These are phyloP conservation scores for Carpatolechia fugitivella DNA, from an alignment of 2,888 invertebrate species.

Conservation along the genomic window DNA sequence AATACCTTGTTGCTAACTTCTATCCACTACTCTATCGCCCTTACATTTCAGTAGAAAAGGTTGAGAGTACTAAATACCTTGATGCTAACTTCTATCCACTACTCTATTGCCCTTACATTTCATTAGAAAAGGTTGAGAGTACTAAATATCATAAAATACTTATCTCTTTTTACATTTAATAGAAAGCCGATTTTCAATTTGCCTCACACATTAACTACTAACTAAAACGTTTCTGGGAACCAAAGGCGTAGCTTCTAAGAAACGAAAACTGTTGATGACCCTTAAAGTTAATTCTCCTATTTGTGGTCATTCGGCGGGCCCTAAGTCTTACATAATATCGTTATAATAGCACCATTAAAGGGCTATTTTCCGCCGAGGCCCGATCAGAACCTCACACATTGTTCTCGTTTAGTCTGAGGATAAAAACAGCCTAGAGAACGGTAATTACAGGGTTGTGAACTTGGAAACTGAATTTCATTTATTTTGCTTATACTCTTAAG, in stretches of 20 bases:
- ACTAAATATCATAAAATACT: too few relatives aligned
- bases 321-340: constrained; percentile 28
- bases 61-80: too few relatives aligned
- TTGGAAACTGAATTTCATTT: not conserved
- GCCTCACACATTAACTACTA: not conserved
- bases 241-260: constrained; percentile 3
- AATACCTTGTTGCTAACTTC: too few relatives aligned
- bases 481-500: not conserved
- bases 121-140: too few relatives aligned
- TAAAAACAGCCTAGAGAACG: not conserved
- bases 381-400: constrained; percentile 7
- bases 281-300: constrained; percentile 7
- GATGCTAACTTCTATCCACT: too few relatives aligned
- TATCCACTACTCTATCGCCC: too few relatives aligned
- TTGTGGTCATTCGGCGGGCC: constrained; percentile 10
- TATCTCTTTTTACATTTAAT: not conserved
- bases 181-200: not conserved
- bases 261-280: constrained; percentile 12
- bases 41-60: too few relatives aligned
- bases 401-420: not conserved
- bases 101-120: too few relatives aligned
- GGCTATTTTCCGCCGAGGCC: constrained; percentile 17
- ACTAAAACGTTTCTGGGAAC: not conserved
- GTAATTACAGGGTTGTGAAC: not conserved
- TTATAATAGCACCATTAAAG: constrained; percentile 30